Evolutionary conservation across 2,888 invertebrate species (phyloP), one percentile per base, ranked within the genome.

Genomic region (Lithophane semibrunnea): DNA sequence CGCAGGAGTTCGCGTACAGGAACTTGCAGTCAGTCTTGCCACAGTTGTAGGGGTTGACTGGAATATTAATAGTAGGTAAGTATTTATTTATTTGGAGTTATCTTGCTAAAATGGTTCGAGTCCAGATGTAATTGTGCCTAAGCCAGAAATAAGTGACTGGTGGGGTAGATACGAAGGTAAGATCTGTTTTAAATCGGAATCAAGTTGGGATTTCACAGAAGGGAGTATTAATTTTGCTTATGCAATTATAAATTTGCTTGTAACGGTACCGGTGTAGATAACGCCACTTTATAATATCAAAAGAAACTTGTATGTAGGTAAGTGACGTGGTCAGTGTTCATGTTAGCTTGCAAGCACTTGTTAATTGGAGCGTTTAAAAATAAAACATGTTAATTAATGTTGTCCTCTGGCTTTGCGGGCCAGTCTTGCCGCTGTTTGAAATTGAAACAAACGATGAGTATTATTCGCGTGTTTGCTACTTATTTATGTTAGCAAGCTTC

Each of bases 1-100:
- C 95, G 90, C 98, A 98, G 29, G 97, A 97, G 93, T 98, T 98
- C 61, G 98, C 97, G 92, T 98, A 97, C 5, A 98, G 96, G 92
- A 97, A 98, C 88, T 97, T 97, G 94, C 98, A 98, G 93, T 98
- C 97, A 0, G 97, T 97, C 87, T 97, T 97, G 79, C 97, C 96
- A 91, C 98, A 98, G 87, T 97, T 97, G 91, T 95, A 97, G 8
- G 97, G 97, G 65, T 97, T 92, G 81, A 94, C 97, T 95, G 93
- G 61, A 88, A 88, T 21, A 8, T 44, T 18, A 18, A 37, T 24
- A 29, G 13, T n/a, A 29, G 7, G n/a, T n/a, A n/a, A n/a, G n/a
- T n/a, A n/a, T n/a, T n/a, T n/a, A n/a, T n/a, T 37, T 44, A 18
- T 8, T 29, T 52, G 2, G 0, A 49, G 8, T 10, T 74, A 9